phyloP scores from a whole-genome alignment of 2,797 vertebrate species.

The Lagorchestes hirsutus region DNA sequence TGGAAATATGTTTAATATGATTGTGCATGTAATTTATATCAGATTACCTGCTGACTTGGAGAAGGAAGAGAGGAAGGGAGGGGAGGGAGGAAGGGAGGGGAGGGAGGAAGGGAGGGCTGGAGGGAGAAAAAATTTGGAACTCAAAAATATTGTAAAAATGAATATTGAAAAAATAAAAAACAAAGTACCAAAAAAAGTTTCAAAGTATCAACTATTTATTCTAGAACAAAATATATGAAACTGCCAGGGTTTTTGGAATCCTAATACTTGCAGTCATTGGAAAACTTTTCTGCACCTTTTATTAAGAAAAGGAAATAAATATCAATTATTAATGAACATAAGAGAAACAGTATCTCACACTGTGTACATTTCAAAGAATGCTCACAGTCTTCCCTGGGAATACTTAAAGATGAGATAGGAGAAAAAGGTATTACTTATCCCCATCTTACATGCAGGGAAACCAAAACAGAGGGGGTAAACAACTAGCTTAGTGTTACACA shows the following conservation, averaged over 20 bases:
- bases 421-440: background rate
- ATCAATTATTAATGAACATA: background rate
- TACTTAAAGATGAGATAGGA: background rate
- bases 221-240: slow-evolving; percentile 24
- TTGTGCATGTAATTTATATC: too few relatives aligned
- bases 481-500: background rate
- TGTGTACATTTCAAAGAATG: background rate
- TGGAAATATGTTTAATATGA: too few relatives aligned
- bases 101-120: too few relatives aligned
- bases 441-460: background rate
- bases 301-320: slow-evolving; percentile 7
- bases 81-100: too few relatives aligned
- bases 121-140: too few relatives aligned
- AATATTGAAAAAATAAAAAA: too few relatives aligned
- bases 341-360: background rate
- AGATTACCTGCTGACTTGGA: too few relatives aligned
- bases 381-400: slow-evolving; percentile 5
- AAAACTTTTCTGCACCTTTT: background rate
- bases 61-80: too few relatives aligned
- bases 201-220: background rate
- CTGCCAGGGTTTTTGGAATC: background rate
- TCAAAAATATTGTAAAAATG: too few relatives aligned
- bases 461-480: slow-evolving; percentile 1
- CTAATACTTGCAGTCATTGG: background rate
- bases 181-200: background rate